Evolutionary conservation across 2,797 vertebrate genomes (phyloP).

Genomic region (Schizopygopsis malacanthus): DNA sequence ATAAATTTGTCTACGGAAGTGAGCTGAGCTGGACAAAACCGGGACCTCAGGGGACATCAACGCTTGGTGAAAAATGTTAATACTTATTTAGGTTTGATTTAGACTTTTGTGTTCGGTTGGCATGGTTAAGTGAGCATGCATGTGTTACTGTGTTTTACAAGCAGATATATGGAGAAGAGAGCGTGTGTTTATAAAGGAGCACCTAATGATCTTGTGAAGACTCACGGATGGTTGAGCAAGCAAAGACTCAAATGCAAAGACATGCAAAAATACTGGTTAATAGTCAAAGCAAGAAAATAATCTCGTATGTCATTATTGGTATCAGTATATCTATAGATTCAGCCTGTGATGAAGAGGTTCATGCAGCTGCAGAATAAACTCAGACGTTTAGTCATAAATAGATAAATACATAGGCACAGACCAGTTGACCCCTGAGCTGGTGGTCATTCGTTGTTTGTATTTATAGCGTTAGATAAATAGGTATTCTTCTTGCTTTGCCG

Average conservation of each 20-base stretch:
- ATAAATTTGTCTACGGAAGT: neutral
- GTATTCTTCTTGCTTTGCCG: neutral
- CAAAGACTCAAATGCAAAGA: slow-evolving; percentile 3
- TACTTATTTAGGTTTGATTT: neutral
- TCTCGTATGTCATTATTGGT: neutral
- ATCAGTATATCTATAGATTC: neutral
- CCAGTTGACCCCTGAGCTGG: slow-evolving; percentile 68
- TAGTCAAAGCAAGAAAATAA: slow-evolving; percentile 9
- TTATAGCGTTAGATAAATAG: neutral
- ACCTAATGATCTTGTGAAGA: slow-evolving; percentile 9
- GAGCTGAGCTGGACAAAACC: neutral
- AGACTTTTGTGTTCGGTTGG: neutral
- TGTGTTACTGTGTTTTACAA: neutral
- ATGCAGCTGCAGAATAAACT: neutral
- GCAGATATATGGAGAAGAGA: neutral
- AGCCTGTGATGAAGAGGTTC: neutral
- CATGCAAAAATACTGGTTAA: slow-evolving; percentile 11
- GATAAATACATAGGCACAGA: slow-evolving; percentile 64
- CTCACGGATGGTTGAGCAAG: slow-evolving; percentile 12
- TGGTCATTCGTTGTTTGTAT: slow-evolving; percentile 65
- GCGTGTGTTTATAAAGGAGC: slow-evolving; percentile 1
- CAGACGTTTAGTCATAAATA: neutral
- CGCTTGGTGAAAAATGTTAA: neutral
- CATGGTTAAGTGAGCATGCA: neutral
- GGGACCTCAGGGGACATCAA: neutral